Evolutionary conservation across 2,888 invertebrate genomes (phyloP).

Genomic region (Gerris lacustris): DNA sequence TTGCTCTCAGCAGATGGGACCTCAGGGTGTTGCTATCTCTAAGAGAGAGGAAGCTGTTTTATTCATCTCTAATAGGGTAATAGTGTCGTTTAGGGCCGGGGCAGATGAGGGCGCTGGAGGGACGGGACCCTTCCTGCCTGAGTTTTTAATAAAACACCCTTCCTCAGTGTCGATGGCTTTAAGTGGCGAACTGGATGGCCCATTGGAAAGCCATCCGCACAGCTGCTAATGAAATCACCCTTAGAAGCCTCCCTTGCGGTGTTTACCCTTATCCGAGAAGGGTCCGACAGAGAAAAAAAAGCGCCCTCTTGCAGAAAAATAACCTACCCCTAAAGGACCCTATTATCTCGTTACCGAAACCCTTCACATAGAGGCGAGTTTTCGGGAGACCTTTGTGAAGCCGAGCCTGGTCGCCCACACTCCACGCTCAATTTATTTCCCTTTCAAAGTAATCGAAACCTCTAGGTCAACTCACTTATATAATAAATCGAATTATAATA

Average conservation of each 20-base stretch:
- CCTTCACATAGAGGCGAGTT: background rate
- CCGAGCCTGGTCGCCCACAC: background rate
- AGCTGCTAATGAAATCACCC: slow-evolving; percentile 30
- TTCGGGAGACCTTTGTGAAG: no score
- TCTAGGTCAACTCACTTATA: no score
- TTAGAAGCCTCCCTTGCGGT: slow-evolving; percentile 11
- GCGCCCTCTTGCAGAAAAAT: background rate
- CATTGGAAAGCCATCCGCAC: slow-evolving; percentile 28
- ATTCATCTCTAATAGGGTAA: slow-evolving; percentile 7
- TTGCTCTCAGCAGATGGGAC: no score
- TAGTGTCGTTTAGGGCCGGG: background rate
- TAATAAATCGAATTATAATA: no score
- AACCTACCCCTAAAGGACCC: background rate
- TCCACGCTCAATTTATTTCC: background rate
- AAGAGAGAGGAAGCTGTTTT: slow-evolving; percentile 2
- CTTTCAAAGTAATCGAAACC: no score
- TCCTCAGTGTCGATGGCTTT: background rate
- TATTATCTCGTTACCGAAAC: background rate
- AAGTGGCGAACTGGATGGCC: slow-evolving; percentile 23
- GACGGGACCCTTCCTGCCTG: slow-evolving; percentile 1
- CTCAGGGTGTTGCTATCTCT: background rate
- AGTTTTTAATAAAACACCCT: background rate
- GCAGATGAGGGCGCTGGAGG: background rate
- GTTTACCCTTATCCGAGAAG: background rate
- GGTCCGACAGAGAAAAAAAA: background rate